Evolutionary conservation across 2,797 vertebrate species (phyloP).

Genomic region (Petrocephalus sullivani): DNA sequence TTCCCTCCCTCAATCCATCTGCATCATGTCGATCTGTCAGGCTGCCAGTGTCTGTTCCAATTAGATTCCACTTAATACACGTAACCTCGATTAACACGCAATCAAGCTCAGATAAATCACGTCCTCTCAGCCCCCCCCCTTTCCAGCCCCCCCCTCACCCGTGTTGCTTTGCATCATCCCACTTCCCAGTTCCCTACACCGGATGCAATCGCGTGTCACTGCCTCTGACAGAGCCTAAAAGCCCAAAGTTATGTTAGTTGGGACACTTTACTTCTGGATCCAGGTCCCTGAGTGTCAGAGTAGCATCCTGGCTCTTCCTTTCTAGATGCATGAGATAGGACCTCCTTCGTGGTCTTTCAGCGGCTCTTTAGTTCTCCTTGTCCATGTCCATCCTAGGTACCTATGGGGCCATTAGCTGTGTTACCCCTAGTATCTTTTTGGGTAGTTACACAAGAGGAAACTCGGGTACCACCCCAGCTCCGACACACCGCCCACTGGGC

Average conservation of each 20-base stretch:
- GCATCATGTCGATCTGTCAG: constrained; percentile 83
- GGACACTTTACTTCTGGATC: neutral
- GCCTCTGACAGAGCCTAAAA: constrained; percentile 10
- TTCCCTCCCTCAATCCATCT: constrained; percentile 68
- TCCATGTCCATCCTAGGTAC: neutral
- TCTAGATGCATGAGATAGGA: neutral
- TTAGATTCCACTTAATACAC: constrained; percentile 85
- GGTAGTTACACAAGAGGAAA: neutral
- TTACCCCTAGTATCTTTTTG: neutral
- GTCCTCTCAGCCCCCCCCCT: constrained; percentile 68
- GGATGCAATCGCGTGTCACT: constrained; percentile 44
- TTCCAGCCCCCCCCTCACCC: constrained; percentile 48
- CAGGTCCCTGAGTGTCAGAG: neutral
- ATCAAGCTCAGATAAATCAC: constrained; percentile 84
- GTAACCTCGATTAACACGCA: constrained; percentile 84
- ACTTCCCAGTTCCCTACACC: constrained; percentile 46
- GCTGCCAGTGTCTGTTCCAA: constrained; percentile 83
- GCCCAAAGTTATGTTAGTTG: too few relatives aligned
- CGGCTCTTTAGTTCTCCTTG: neutral
- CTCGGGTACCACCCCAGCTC: neutral
- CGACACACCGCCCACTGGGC: neutral
- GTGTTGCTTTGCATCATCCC: constrained; percentile 68
- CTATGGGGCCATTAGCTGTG: neutral
- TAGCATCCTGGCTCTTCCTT: neutral
- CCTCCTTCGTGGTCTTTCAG: neutral